phyloP scores from a whole-genome alignment of 53 echinoderm and acorn worm species.

The Glandiceps talaboti region DNA sequence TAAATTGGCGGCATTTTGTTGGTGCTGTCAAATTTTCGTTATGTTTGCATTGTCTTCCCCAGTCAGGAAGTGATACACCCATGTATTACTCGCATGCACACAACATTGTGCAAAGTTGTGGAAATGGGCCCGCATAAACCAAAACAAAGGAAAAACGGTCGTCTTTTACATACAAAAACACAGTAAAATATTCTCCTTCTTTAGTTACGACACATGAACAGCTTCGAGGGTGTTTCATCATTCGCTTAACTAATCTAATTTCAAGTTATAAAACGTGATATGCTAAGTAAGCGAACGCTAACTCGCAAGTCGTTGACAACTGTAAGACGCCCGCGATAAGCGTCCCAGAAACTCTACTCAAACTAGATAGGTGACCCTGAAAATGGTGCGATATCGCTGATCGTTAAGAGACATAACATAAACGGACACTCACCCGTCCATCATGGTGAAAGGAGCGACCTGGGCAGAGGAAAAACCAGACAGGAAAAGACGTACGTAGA shows the following conservation, averaged over 20 bases:
- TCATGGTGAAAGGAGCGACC: constrained; percentile 1
- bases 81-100: too few species aligned
- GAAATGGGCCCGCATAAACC: not conserved
- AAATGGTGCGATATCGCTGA: not conserved
- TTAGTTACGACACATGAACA: too few species aligned
- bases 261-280: not conserved
- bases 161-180: not conserved
- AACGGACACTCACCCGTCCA: not conserved
- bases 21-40: too few species aligned
- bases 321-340: not conserved
- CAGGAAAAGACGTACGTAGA: not conserved
- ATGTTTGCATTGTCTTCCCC: too few species aligned
- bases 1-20: too few species aligned
- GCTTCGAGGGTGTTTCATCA: not conserved
- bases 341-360: not conserved
- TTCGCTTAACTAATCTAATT: not conserved
- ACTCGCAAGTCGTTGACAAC: not conserved
- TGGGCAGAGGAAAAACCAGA: constrained; percentile 1
- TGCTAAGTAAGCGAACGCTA: not conserved
- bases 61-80: not conserved
- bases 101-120: not conserved
- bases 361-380: not conserved
- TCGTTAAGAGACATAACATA: not conserved
- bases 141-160: not conserved
- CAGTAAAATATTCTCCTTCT: too few species aligned